Conservation (phyloP, 2,113 vertebrate species). For the Oxyruncus cristatus region DNA sequence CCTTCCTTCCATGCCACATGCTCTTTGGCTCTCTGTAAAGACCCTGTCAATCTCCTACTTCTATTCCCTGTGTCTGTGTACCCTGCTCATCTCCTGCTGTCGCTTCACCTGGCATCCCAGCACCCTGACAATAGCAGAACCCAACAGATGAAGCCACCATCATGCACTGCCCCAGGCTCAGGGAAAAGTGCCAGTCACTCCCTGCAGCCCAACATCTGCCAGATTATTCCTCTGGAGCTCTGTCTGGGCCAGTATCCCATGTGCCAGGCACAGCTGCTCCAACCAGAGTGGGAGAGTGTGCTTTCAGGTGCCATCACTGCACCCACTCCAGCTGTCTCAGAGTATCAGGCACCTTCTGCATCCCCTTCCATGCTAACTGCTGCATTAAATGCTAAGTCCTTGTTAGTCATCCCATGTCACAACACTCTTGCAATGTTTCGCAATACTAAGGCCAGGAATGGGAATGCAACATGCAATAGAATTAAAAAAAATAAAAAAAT, state of each 20-base stretch:
- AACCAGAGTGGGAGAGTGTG: not conserved
- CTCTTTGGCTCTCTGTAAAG: not conserved
- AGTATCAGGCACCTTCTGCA: not conserved
- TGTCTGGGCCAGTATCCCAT: not conserved
- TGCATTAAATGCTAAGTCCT: not conserved
- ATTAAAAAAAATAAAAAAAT: not conserved
- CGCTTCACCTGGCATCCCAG: not conserved
- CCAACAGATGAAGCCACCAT: not conserved
- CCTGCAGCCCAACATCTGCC: not conserved
- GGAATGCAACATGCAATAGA: not conserved
- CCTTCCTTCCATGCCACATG: not conserved
- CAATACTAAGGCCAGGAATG: not conserved
- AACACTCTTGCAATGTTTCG: not conserved
- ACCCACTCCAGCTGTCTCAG: not conserved
- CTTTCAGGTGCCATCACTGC: not conserved
- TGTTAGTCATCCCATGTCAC: not conserved
- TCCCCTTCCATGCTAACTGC: not conserved
- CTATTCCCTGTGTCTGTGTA: not conserved
- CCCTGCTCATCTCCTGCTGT: not conserved
- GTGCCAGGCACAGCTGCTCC: rapidly evolving
- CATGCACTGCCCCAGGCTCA: not conserved
- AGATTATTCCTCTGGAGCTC: not conserved
- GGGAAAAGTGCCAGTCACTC: not conserved
- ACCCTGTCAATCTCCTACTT: not conserved
- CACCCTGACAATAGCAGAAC: not conserved